Evolutionary conservation across 2,113 vertebrate genomes (phyloP).

Genomic region (Thryonomys swinderianus): DNA sequence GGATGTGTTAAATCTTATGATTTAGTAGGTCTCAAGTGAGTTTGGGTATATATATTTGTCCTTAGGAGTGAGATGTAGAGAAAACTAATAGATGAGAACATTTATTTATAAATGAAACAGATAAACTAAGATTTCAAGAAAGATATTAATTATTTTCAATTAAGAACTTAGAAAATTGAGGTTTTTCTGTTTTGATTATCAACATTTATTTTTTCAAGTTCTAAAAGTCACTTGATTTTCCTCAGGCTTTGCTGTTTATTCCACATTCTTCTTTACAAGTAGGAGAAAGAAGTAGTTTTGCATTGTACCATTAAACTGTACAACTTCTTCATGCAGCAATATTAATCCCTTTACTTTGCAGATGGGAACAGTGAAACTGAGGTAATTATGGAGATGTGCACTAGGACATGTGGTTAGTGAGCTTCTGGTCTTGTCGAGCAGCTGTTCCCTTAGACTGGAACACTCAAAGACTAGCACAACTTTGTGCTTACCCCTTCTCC

Average conservation of each 20-base stretch:
- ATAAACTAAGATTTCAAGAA: not conserved
- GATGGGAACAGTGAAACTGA: not conserved
- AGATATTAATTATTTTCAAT: not conserved
- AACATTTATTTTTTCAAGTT: not conserved
- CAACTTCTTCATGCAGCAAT: not conserved
- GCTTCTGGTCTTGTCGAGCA: not conserved
- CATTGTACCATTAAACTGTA: not conserved
- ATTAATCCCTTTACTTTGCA: not conserved
- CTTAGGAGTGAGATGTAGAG: not conserved
- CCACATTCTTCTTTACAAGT: not conserved
- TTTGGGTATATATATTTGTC: not conserved
- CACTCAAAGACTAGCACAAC: not conserved
- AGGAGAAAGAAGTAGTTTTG: not conserved
- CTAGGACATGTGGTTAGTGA: not conserved
- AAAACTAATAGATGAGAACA: not conserved
- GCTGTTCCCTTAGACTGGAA: not conserved
- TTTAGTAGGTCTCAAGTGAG: constrained; percentile 33
- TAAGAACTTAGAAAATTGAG: not conserved
- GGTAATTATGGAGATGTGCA: not conserved
- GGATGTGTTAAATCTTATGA: constrained; percentile 27
- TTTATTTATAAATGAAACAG: constrained; percentile 17
- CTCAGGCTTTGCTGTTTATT: not conserved
- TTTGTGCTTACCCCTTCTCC: not conserved
- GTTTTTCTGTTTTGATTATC: not conserved
- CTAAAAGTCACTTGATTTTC: not conserved